These are phyloP conservation scores for Coenonympha glycerion DNA, from an alignment of 2,888 invertebrate genomes.

Conservation along the genomic window DNA sequence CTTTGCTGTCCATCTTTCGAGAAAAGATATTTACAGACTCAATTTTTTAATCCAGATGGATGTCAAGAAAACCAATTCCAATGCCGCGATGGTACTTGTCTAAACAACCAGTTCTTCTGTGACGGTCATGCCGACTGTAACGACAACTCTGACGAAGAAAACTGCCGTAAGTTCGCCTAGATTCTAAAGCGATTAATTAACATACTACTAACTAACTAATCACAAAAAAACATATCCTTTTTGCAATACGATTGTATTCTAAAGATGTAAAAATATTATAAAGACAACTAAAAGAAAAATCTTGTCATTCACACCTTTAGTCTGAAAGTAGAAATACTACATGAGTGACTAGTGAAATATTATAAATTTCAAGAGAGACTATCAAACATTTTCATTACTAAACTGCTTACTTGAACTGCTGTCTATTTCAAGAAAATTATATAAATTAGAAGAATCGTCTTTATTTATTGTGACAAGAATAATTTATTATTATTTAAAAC, in stretches of 20 bases:
- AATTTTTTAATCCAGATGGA: constrained; percentile 33
- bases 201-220: background rate
- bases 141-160: constrained; percentile 78
- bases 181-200: too few relatives aligned
- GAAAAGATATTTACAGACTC: background rate
- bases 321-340: background rate
- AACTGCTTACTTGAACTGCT: too few relatives aligned
- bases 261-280: background rate
- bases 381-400: too few relatives aligned
- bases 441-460: too few relatives aligned
- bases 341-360: background rate
- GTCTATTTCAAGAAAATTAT: too few relatives aligned
- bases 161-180: constrained; percentile 63
- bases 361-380: too few relatives aligned
- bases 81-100: constrained; percentile 75
- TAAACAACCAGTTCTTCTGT: constrained; percentile 77
- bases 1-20: too few relatives aligned
- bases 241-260: too few relatives aligned
- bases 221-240: too few relatives aligned
- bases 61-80: constrained; percentile 46
- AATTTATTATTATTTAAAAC: too few relatives aligned
- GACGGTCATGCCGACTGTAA: constrained; percentile 76
- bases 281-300: too few relatives aligned
- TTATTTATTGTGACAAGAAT: too few relatives aligned
- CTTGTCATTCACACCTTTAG: background rate